Base-by-base conservation (phyloP, 2,113 vertebrate species). In the Oryzias celebensis region DNA sequence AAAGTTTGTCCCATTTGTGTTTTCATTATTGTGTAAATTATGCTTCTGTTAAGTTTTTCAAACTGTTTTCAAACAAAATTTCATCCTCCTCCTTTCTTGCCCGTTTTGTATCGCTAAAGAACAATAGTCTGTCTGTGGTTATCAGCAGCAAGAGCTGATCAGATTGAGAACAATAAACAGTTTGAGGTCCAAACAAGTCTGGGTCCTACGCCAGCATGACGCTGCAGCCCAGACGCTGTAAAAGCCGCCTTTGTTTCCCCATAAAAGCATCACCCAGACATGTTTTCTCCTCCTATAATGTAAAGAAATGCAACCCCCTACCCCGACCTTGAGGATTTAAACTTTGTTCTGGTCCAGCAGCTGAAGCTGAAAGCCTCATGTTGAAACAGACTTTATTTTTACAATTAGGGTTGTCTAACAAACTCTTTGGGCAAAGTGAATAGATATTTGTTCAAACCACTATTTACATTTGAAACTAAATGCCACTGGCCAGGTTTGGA, bases 191-290 rank as follows among this genome's bases (percentile, higher is more conserved):
- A 44, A 77, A 77, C 73, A 53, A 75, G 78, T 61, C 50, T 65
- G 70, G 73, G 56, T 72, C 41, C 56, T 18, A 47, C 42, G 62
- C 62, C 73, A 66, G 65, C 49, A 50, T 67, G 66, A 65, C 20
- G 41, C 65, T 58, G 36, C 55, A 59, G 52, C 22, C 48, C 12
- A 36, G 6, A 5, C 26, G 58, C 14, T 8, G 45, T 85, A 50
- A 87, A 85, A 73, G 65, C 62, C 1, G 36, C 63, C 73, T 85
- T 83, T 80, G 75, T 83, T 79, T 63, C 48, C 22, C 64, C 23
- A 41, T 44, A 68, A 45, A 71, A 49, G 53, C 59, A 73, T 70
- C 31, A 31, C 47, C 0, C 20, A 62, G 56, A 71, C 54, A 50
- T 23, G 42, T n/a, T 58, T 70, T 41, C 12, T 1, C 43, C 23